Evolutionary conservation across 2,888 invertebrate species (phyloP).

Genomic region (Polietes domitor): DNA sequence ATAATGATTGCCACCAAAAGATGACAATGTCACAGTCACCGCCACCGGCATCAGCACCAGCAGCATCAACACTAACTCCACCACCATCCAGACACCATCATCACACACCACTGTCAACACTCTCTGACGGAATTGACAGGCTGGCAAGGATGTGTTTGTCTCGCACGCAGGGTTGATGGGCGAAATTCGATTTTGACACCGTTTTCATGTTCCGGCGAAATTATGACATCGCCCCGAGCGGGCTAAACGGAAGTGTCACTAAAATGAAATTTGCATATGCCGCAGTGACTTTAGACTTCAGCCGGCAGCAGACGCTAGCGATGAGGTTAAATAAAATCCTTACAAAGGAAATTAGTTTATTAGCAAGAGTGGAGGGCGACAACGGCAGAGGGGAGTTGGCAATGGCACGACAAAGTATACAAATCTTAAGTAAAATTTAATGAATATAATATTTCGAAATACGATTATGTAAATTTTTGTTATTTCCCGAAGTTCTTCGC

Average conservation of each 20-base stretch:
- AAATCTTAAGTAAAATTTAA: slow-evolving; percentile 67
- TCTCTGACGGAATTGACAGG: slow-evolving; percentile 47
- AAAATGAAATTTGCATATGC: slow-evolving; percentile 65
- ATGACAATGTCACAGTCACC: slow-evolving; percentile 17
- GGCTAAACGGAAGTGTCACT: slow-evolving; percentile 67
- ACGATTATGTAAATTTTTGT: slow-evolving; percentile 62
- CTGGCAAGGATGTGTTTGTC: slow-evolving; percentile 38
- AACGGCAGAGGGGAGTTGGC: neutral
- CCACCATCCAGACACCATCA: slow-evolving; percentile 6
- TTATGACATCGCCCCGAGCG: slow-evolving; percentile 58
- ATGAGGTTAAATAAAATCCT: slow-evolving; percentile 65
- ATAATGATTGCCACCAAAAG: slow-evolving; percentile 57
- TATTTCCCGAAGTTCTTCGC: neutral
- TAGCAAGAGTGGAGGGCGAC: neutral
- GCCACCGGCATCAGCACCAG: too few relatives aligned
- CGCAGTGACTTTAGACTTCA: slow-evolving; percentile 18
- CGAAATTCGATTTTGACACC: slow-evolving; percentile 60
- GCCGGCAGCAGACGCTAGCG: neutral
- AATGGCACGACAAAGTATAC: slow-evolving; percentile 40
- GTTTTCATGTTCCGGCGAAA: slow-evolving; percentile 45
- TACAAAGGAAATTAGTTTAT: slow-evolving; percentile 60
- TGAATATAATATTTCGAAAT: slow-evolving; percentile 67
- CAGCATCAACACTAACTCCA: neutral
- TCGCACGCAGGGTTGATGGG: slow-evolving; percentile 42
- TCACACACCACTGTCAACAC: slow-evolving; percentile 35